Conservation (phyloP, 2,113 vertebrate genomes). For the Zosterops japonicus region DNA sequence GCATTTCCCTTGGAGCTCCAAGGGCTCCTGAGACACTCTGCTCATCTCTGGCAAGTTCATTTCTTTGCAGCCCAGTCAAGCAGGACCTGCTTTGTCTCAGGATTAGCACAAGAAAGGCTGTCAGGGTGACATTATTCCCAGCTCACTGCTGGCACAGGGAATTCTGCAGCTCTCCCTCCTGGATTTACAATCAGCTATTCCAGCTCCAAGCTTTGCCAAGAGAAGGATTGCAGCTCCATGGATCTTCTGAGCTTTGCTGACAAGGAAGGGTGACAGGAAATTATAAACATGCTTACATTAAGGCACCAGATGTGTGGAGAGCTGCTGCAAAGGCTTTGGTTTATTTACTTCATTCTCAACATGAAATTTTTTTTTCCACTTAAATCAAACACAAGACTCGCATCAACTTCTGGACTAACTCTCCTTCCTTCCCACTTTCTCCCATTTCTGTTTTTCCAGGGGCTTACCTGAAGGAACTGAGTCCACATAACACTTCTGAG, state of each 20-base stretch:
- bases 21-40: not conserved
- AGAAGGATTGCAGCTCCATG: not conserved
- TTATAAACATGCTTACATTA: not conserved
- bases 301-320: not conserved
- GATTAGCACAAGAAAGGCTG: not conserved
- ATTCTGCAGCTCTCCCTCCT: not conserved
- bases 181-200: not conserved
- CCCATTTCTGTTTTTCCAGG: conserved; percentile 51
- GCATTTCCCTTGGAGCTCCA: not conserved
- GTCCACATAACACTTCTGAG: conserved; percentile 67
- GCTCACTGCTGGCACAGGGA: not conserved
- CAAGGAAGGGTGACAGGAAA: not conserved
- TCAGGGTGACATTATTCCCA: not conserved
- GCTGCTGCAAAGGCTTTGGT: conserved; percentile 5
- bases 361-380: not conserved
- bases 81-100: conserved; percentile 5
- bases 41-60: not conserved
- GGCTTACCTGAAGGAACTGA: conserved; percentile 69
- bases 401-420: conserved; percentile 34
- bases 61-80: not conserved
- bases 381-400: not conserved
- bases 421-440: conserved; percentile 57
- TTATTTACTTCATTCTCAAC: conserved; percentile 12
- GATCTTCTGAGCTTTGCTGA: conserved; percentile 15
- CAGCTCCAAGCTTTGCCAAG: not conserved